These are phyloP conservation scores for Myotis yumanensis DNA, from an alignment of 2,113 vertebrate species.

Conservation along the genomic window DNA sequence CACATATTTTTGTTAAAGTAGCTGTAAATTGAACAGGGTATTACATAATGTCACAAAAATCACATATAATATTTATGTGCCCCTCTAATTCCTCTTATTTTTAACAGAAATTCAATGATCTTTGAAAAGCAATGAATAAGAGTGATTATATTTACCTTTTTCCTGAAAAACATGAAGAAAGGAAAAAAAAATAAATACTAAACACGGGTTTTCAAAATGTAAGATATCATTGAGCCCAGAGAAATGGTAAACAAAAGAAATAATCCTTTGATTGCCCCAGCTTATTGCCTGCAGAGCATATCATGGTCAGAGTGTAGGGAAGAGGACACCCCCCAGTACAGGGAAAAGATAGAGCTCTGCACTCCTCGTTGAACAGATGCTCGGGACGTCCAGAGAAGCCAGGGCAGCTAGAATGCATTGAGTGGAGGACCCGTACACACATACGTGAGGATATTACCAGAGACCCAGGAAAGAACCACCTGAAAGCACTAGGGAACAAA, in stretches of 20 bases:
- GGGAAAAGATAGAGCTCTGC: not conserved
- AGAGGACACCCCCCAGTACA: accelerated
- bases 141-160: not conserved
- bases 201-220: not conserved
- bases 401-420: not conserved
- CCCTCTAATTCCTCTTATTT: not conserved
- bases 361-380: not conserved
- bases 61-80: not conserved
- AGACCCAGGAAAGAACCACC: not conserved
- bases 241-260: not conserved
- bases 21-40: not conserved
- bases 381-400: not conserved
- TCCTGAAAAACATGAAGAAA: not conserved
- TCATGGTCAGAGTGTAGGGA: not conserved
- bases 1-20: not conserved
- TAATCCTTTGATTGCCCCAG: not conserved
- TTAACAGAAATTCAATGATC: not conserved
- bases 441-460: not conserved
- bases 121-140: not conserved
- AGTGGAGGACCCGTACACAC: not conserved
- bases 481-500: not conserved
- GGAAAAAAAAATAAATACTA: not conserved
- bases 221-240: not conserved
- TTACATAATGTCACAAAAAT: not conserved
- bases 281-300: not conserved